These are phyloP conservation scores for Ryuthela nishihirai DNA, from an alignment of 2,888 invertebrate genomes.

Conservation along the genomic window DNA sequence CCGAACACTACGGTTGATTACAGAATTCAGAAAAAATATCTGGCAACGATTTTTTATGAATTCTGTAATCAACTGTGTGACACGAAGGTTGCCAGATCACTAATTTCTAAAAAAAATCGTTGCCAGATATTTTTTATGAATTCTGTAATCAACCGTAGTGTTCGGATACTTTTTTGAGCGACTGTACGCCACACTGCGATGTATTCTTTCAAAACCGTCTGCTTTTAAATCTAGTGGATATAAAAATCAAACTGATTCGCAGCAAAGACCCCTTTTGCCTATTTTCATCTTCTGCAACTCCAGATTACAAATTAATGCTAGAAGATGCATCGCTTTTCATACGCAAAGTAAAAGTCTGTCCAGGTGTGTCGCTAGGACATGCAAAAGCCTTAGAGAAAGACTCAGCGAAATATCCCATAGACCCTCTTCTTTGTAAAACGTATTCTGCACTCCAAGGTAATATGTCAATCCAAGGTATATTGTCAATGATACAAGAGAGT, in stretches of 20 bases:
- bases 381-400: neutral
- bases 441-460: conserved; percentile 5
- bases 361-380: conserved; percentile 2
- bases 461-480: conserved; percentile 5
- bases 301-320: neutral
- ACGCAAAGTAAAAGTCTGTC: conserved; percentile 13
- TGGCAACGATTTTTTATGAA: too few relatives aligned
- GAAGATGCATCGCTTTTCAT: conserved; percentile 5
- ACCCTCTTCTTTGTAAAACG: conserved; percentile 9
- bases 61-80: too few relatives aligned
- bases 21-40: too few relatives aligned
- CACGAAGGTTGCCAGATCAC: too few relatives aligned
- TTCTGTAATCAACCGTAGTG: too few relatives aligned
- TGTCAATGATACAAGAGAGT: conserved; percentile 5
- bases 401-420: conserved; percentile 7
- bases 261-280: conserved; percentile 13
- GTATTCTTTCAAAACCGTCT: conserved; percentile 5
- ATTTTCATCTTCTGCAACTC: neutral
- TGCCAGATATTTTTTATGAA: too few relatives aligned
- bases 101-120: too few relatives aligned
- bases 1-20: too few relatives aligned
- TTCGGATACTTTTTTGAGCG: too few relatives aligned
- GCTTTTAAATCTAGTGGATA: conserved; percentile 7
- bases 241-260: conserved; percentile 9
- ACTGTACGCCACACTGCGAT: conserved; percentile 4